phyloP scores from a whole-genome alignment of 2,888 invertebrate species.

The Apodemia duryi region DNA sequence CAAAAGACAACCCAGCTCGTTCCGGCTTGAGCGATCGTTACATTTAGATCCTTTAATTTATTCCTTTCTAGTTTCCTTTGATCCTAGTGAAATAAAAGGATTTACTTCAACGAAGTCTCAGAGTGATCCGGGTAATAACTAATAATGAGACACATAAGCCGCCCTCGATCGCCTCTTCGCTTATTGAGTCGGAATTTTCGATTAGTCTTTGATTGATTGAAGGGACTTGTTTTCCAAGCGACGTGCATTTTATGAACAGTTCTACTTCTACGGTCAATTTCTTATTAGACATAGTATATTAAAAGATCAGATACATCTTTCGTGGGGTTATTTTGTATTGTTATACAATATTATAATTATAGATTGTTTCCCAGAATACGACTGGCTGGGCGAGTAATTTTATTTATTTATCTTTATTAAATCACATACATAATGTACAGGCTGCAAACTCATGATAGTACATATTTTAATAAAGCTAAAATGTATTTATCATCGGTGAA shows the following conservation, averaged over 20 bases:
- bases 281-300: constrained; percentile 42
- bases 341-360: too few relatives aligned
- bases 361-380: too few relatives aligned
- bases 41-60: constrained; percentile 50
- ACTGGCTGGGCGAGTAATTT: too few relatives aligned
- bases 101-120: constrained; percentile 39
- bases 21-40: constrained; percentile 41
- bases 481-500: too few relatives aligned
- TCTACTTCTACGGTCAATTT: constrained; percentile 50
- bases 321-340: background rate
- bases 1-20: constrained; percentile 43
- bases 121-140: constrained; percentile 58
- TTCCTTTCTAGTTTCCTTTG: constrained; percentile 45
- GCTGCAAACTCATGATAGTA: too few relatives aligned
- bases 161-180: constrained; percentile 55
- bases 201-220: constrained; percentile 77
- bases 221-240: constrained; percentile 54
- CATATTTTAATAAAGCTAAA: too few relatives aligned
- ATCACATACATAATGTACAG: too few relatives aligned
- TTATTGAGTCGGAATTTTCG: constrained; percentile 75
- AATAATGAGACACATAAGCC: constrained; percentile 72
- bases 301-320: constrained; percentile 25
- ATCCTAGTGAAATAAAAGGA: constrained; percentile 53
- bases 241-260: constrained; percentile 73
- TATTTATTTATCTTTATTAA: too few relatives aligned